phyloP scores from a whole-genome alignment of 2,113 vertebrate genomes.

The Tylochromis polylepis region DNA sequence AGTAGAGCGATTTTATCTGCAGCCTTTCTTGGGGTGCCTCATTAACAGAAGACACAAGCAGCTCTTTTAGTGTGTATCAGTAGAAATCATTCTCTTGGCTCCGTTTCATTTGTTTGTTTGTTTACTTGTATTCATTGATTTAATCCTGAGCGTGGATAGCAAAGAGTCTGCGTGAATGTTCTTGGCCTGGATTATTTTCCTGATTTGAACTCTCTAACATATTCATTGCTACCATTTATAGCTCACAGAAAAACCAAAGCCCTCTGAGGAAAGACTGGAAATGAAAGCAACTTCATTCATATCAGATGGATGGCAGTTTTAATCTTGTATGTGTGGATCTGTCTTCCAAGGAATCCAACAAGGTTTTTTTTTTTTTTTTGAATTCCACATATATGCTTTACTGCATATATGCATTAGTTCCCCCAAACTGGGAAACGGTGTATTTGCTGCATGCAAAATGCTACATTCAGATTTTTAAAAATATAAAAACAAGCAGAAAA shows the following conservation, averaged over 20 bases:
- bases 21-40: constrained; percentile 21
- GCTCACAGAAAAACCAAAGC: background rate
- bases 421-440: fast-evolving
- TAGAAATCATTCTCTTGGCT: constrained; percentile 36
- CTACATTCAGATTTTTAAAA: background rate
- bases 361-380: background rate
- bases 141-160: constrained; percentile 26
- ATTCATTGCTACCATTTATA: constrained; percentile 29
- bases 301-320: constrained; percentile 36
- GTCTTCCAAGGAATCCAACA: background rate
- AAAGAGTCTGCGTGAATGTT: background rate
- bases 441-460: background rate
- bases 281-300: constrained; percentile 9
- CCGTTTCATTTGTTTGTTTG: constrained; percentile 35
- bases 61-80: background rate
- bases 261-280: background rate
- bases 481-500: background rate
- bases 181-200: constrained; percentile 34
- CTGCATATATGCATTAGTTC: background rate
- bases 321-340: constrained; percentile 10
- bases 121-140: constrained; percentile 34
- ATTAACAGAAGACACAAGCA: constrained; percentile 41
- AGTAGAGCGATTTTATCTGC: constrained; percentile 24
- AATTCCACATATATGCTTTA: constrained; percentile 1
- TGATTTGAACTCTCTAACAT: constrained; percentile 26